Evolutionary conservation across 1,140 invertebrate genomes (phyloP).

Genomic region (Eriosoma lanigerum): DNA sequence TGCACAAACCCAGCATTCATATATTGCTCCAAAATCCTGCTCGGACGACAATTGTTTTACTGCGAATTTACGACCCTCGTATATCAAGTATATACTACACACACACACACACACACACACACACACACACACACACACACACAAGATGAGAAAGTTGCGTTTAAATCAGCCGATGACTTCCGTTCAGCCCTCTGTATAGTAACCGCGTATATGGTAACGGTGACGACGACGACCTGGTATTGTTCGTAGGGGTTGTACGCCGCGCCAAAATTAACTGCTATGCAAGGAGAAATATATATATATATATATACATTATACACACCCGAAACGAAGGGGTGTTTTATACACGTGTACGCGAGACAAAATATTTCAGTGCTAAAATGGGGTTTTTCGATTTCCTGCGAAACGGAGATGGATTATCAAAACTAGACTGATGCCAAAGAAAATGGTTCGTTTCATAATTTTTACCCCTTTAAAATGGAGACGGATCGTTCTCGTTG

Average conservation of each 20-base stretch:
- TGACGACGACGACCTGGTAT: background rate
- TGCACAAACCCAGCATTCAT: background rate
- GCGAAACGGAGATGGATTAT: slow-evolving; percentile 34
- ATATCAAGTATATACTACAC: too few species aligned
- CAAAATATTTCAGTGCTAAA: slow-evolving; percentile 2
- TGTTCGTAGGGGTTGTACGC: background rate
- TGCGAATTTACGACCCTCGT: slow-evolving; percentile 32
- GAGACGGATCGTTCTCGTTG: slow-evolving; percentile 7
- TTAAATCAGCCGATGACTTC: background rate
- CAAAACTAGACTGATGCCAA: background rate
- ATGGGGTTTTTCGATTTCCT: slow-evolving; percentile 2
- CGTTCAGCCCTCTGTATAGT: background rate
- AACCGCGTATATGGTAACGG: background rate
- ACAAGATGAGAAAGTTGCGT: background rate
- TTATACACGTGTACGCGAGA: slow-evolving; percentile 1
- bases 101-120: background rate
- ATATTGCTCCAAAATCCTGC: background rate
- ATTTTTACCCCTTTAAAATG: slow-evolving; percentile 24
- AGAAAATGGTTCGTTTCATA: background rate
- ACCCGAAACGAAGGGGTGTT: background rate
- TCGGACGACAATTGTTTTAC: background rate
- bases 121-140: background rate
- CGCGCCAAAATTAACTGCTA: slow-evolving; percentile 13
- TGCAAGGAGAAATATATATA: background rate
- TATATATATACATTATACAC: background rate